These are phyloP conservation scores for Cinara cedri DNA, from an alignment of 2,888 invertebrate genomes.

Conservation along the genomic window DNA sequence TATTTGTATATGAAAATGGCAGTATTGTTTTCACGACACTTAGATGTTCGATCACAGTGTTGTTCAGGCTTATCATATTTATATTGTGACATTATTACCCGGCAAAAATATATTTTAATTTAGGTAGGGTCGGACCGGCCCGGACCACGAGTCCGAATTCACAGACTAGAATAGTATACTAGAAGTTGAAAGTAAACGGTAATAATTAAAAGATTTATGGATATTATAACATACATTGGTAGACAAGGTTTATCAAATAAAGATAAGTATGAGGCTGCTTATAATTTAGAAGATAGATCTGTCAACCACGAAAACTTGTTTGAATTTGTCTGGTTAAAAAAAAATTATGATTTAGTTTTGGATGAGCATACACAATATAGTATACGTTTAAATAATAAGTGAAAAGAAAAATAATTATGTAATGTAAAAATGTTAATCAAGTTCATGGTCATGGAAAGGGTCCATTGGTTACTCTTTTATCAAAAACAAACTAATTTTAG, in stretches of 20 bases:
- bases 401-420: slow-evolving; percentile 13
- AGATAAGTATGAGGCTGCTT: slow-evolving; percentile 20
- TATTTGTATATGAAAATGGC: too few species aligned
- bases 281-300: slow-evolving; percentile 23
- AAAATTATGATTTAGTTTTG: slow-evolving; percentile 30
- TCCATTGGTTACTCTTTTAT: slow-evolving; percentile 47
- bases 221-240: slow-evolving; percentile 41
- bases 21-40: too few species aligned
- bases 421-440: slow-evolving; percentile 24
- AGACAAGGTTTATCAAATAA: slow-evolving; percentile 47
- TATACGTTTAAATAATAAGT: slow-evolving; percentile 8
- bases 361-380: slow-evolving; percentile 15
- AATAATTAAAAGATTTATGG: slow-evolving; percentile 25
- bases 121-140: too few species aligned
- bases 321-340: slow-evolving; percentile 15
- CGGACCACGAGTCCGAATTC: too few species aligned
- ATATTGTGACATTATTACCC: too few species aligned
- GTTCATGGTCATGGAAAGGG: slow-evolving; percentile 39
- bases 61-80: too few species aligned
- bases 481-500: slow-evolving; percentile 54
- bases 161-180: too few species aligned
- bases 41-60: too few species aligned
- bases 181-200: slow-evolving; percentile 17
- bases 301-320: slow-evolving; percentile 38
- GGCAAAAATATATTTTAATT: too few species aligned